These are phyloP conservation scores for Cheilosia vulpina DNA, from an alignment of 2,888 invertebrate genomes.

Conservation along the genomic window DNA sequence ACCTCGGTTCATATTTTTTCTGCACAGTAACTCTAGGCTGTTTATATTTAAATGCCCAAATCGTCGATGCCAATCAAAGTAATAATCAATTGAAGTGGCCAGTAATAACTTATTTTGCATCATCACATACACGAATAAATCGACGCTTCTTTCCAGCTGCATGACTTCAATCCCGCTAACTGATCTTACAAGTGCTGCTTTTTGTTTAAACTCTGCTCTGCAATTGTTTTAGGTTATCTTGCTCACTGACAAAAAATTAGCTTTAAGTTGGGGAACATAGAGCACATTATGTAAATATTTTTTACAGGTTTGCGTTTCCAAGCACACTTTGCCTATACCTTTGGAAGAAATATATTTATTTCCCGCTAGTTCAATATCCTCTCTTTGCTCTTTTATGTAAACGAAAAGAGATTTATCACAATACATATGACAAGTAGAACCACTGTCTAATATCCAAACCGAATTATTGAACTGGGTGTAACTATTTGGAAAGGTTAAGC, in stretches of 20 bases:
- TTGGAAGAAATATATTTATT: constrained; percentile 13
- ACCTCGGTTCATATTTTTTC: constrained; percentile 6
- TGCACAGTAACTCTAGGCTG: constrained; percentile 21
- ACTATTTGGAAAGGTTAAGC: constrained; percentile 2
- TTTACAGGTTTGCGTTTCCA: constrained; percentile 1
- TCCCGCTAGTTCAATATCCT: constrained; percentile 10
- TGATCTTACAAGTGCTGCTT: constrained; percentile 7
- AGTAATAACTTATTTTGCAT: constrained; percentile 2
- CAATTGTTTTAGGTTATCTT: constrained; percentile 24
- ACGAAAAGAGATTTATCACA: constrained; percentile 9
- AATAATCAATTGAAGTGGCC: neutral
- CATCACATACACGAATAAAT: neutral
- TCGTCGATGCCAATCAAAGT: constrained; percentile 12
- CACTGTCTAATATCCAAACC: constrained; percentile 21
- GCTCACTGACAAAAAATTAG: constrained; percentile 36
- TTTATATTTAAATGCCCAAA: constrained; percentile 19
- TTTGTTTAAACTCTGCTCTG: constrained; percentile 19
- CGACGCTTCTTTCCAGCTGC: constrained; percentile 1
- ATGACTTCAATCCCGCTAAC: constrained; percentile 6
- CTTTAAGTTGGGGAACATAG: neutral
- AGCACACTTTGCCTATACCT: constrained; percentile 12
- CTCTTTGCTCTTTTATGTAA: constrained; percentile 3
- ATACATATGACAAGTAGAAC: constrained; percentile 15
- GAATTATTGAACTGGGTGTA: constrained; percentile 18
- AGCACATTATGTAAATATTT: constrained; percentile 24